Conservation (phyloP, 2,797 vertebrate species). For the Orientallactaga sibirica region DNA sequence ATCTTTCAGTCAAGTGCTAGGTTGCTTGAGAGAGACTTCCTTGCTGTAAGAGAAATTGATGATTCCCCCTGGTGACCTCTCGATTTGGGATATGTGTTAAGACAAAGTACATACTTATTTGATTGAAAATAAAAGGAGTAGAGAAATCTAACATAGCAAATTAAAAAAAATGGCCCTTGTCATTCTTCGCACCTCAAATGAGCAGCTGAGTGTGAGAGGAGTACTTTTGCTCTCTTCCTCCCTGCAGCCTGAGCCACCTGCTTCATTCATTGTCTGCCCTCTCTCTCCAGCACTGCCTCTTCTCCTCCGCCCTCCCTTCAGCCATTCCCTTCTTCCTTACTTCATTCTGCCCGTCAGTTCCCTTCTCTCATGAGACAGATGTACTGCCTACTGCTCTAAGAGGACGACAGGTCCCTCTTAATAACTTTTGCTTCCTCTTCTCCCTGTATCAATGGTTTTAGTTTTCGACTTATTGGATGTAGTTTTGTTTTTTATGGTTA, state of each 20-base stretch:
- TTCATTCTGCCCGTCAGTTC: background rate
- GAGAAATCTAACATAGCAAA: slow-evolving; percentile 35
- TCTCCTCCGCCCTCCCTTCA: background rate
- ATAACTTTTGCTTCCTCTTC: background rate
- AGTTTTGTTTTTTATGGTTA: background rate
- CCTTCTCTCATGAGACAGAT: background rate
- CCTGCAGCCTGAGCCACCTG: slow-evolving; percentile 6
- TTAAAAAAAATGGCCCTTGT: slow-evolving; percentile 59
- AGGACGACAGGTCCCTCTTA: too few relatives aligned
- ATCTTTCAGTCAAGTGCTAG: background rate
- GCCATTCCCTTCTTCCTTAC: background rate
- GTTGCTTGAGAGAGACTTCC: slow-evolving; percentile 1
- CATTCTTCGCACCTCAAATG: slow-evolving; percentile 46
- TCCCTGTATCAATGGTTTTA: background rate
- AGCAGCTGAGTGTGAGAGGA: slow-evolving; percentile 62
- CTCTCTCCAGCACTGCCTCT: background rate
- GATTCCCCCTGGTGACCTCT: background rate
- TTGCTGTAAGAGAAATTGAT: background rate
- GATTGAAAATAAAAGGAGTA: background rate
- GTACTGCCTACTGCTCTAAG: too few relatives aligned
- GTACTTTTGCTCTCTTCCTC: background rate
- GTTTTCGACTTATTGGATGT: slow-evolving; percentile 42
- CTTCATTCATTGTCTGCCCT: background rate
- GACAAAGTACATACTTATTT: background rate
- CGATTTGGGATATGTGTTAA: background rate